Base-by-base conservation (phyloP, 2,888 invertebrate genomes). In the Aphodius sticticus region DNA sequence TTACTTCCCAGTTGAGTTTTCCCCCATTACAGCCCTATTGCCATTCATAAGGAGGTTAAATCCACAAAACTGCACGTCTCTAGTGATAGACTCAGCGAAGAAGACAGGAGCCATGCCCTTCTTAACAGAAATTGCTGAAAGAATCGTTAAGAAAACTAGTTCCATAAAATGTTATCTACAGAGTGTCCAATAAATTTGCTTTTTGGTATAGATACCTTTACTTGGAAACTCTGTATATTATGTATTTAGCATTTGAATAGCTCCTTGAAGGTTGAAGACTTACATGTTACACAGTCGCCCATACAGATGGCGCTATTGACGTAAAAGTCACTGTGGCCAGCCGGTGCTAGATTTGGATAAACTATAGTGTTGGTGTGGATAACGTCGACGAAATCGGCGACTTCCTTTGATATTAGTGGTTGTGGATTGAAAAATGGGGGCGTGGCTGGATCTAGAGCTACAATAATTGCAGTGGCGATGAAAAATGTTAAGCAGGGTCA, bases 371-470 rank as follows among this genome's bases (percentile, higher is more conserved):
- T 38, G 15, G 77, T 77, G 15, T 77, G 77, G n/a, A 77, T 26
- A 16, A 71, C 77, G 71, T 77, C 77, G 6, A 77, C 71, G 38
- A 77, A 77, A 37, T 38, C 16, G 14, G 77, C 77, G n/a, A 36
- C 36, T 3, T 16, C 15, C 71, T 15, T 16, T 9, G 37, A 16
- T 16, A 53, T 15, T 38, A 71, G 71, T 9, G 36, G 37, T 26
- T 38, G 7, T 16, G 12, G 38, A 5, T 53, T 37, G 37, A 71
- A 77, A 16, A 77, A 77, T 53, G 71, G 53, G 2, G 77, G 77
- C 15, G 53, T 53, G 6, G 71, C 71, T 7, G 77, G 70, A 77
- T 77, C 77, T 16, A 77, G 16, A 71, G 71, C 77, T 77, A 15
- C 53, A 53, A 53, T 5, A 53, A 9, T 53, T 53, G 7, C 53